phyloP scores from a whole-genome alignment of 1,140 invertebrate genomes.

The Apocrypta bakeri region DNA sequence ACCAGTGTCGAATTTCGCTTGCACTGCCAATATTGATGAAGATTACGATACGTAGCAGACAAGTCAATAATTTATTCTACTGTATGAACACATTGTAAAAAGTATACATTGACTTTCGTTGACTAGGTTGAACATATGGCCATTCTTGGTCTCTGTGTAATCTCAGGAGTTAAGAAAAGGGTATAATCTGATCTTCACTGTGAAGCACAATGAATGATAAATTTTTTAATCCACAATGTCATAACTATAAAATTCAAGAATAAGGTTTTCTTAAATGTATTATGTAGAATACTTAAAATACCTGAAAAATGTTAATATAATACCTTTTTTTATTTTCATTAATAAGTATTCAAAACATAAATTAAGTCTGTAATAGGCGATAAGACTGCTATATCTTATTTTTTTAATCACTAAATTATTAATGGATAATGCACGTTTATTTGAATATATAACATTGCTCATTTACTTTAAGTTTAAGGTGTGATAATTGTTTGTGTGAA shows the following conservation, averaged over 20 bases:
- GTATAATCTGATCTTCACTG: constrained; percentile 43
- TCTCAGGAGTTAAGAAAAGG: constrained; percentile 40
- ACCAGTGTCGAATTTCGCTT: constrained; percentile 65
- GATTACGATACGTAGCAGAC: constrained; percentile 72
- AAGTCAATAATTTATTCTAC: constrained; percentile 36
- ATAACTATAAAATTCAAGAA: constrained; percentile 25
- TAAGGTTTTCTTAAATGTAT: constrained; percentile 20
- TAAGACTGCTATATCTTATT: constrained; percentile 52
- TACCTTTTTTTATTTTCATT: constrained; percentile 38
- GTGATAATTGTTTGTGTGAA: constrained; percentile 27
- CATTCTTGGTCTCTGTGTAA: constrained; percentile 40
- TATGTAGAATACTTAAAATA: constrained; percentile 37
- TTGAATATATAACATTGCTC: constrained; percentile 43
- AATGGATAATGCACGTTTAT: constrained; percentile 38
- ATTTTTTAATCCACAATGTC: constrained; percentile 16
- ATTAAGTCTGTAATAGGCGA: constrained; percentile 48
- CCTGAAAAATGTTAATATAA: constrained; percentile 35
- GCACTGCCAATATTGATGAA: constrained; percentile 69
- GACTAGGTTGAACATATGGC: constrained; percentile 38
- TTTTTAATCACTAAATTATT: constrained; percentile 52
- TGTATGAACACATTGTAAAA: constrained; percentile 46
- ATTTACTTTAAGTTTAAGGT: constrained; percentile 45
- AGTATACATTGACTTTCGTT: constrained; percentile 29
- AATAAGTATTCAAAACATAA: constrained; percentile 46
- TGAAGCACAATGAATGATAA: constrained; percentile 44